A percentile compares a stretch with the other conserved stretches of the same genome.
Conservation (phyloP, 2,888 invertebrate genomes). For the Clitarchus hookeri region DNA sequence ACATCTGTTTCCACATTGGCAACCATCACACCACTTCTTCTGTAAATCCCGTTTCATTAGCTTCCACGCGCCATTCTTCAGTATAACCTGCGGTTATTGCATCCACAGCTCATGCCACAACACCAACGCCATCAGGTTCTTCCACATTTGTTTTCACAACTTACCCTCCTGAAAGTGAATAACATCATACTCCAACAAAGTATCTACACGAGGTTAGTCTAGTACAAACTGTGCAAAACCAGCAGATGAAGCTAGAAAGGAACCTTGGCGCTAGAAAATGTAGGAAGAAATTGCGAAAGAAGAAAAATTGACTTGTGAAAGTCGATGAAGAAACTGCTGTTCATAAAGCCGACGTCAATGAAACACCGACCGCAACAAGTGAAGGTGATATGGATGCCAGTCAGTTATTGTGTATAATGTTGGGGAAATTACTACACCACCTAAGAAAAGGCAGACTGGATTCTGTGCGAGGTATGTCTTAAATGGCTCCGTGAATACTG, state of each 20-base stretch:
- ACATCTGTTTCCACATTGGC: background rate
- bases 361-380: background rate
- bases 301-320: background rate
- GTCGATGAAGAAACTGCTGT: background rate
- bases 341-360: background rate
- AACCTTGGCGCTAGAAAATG: background rate
- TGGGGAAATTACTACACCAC: conserved; percentile 18
- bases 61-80: background rate
- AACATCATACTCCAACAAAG: background rate
- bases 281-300: background rate
- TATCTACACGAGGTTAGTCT: background rate
- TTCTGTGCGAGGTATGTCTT: background rate
- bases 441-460: background rate
- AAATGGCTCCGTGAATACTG: conserved; percentile 18
- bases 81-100: background rate
- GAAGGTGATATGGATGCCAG: background rate
- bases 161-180: background rate
- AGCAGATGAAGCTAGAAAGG: background rate
- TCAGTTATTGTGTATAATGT: background rate
- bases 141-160: background rate
- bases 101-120: background rate
- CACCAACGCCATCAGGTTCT: background rate
- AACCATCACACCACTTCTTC: background rate
- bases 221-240: background rate
- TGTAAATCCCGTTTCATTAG: background rate